Evolutionary conservation across 2,888 invertebrate genomes (phyloP).

Genomic region (Tineola bisselliella): DNA sequence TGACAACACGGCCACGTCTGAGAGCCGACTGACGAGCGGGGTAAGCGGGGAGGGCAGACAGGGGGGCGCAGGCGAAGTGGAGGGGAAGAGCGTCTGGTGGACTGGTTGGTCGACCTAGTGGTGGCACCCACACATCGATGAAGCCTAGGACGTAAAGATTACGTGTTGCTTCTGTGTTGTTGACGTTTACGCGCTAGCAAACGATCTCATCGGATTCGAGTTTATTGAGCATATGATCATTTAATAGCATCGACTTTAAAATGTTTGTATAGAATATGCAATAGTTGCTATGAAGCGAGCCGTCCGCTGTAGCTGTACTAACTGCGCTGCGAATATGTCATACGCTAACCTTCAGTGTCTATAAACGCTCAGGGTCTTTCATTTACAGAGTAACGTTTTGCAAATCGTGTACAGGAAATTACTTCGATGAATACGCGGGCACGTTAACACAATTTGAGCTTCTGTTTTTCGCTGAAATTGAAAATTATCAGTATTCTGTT

Average conservation of each 20-base stretch:
- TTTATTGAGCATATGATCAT: background rate
- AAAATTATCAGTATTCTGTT: background rate
- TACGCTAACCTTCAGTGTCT: background rate
- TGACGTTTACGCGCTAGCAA: slow-evolving; percentile 6
- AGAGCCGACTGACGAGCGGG: slow-evolving; percentile 35
- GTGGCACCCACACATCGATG: slow-evolving; percentile 43
- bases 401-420: slow-evolving; percentile 5
- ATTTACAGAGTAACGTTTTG: background rate
- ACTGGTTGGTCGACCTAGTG: slow-evolving; percentile 66
- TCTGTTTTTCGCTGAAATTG: background rate
- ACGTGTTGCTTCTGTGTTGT: slow-evolving; percentile 14
- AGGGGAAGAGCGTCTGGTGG: slow-evolving; percentile 61
- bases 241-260: background rate
- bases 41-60: slow-evolving; percentile 31
- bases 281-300: background rate
- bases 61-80: slow-evolving; percentile 39
- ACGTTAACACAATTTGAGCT: background rate
- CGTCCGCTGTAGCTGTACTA: background rate
- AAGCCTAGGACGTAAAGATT: slow-evolving; percentile 10
- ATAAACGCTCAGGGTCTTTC: slow-evolving; percentile 5
- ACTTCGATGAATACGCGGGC: background rate
- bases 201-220: slow-evolving; percentile 5
- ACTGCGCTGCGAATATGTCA: background rate
- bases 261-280: background rate
- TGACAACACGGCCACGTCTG: slow-evolving; percentile 28